Conservation (phyloP, 2,888 invertebrate species). For the Polydrusus pterygomalis region DNA sequence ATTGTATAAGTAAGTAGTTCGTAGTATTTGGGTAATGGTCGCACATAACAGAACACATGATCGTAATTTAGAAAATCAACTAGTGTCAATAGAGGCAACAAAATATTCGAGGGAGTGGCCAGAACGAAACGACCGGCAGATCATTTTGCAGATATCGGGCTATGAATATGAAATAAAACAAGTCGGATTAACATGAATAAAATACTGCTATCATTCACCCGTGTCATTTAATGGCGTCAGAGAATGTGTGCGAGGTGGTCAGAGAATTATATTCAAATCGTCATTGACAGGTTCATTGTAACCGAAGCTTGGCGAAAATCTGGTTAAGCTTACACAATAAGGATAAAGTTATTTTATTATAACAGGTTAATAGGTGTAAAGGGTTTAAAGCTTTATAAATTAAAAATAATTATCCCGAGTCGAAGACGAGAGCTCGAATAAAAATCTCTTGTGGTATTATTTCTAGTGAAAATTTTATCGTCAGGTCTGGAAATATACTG, state of each 20-base stretch:
- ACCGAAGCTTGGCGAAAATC: not conserved
- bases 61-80: conserved; percentile 55
- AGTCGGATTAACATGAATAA: conserved; percentile 50
- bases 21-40: conserved; percentile 56
- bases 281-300: conserved; percentile 3
- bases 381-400: too few relatives aligned
- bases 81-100: conserved; percentile 55
- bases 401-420: too few relatives aligned
- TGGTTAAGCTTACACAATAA: too few relatives aligned
- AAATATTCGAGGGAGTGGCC: conserved; percentile 52
- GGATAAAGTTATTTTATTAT: too few relatives aligned
- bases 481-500: too few relatives aligned
- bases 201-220: conserved; percentile 35
- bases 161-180: conserved; percentile 56
- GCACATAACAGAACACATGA: conserved; percentile 54
- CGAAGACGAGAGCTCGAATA: too few relatives aligned
- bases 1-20: conserved; percentile 56
- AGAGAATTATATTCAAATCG: conserved; percentile 3
- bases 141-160: conserved; percentile 52
- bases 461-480: too few relatives aligned
- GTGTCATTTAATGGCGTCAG: conserved; percentile 23
- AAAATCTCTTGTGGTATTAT: too few relatives aligned
- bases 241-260: not conserved
- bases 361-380: too few relatives aligned
- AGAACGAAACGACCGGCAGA: conserved; percentile 52